Evolutionary conservation across 1,140 invertebrate species (phyloP).

Genomic region (Neodiprion pinetum): DNA sequence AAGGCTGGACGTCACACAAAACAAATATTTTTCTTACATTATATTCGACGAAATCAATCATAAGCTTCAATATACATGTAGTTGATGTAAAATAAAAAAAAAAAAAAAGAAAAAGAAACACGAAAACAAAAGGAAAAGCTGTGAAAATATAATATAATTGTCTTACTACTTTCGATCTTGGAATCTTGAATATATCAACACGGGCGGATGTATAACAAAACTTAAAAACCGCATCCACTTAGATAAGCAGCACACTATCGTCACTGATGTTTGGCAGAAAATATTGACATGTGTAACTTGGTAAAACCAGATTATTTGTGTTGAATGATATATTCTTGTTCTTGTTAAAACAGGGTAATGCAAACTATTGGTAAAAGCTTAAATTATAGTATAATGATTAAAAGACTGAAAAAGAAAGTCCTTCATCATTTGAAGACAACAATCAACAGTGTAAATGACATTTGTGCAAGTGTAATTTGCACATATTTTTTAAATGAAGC

Average conservation of each 20-base stretch:
- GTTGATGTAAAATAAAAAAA: not conserved
- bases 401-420: no score
- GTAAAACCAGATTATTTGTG: no score
- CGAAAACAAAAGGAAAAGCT: slow-evolving; percentile 13
- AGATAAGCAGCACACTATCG: no score
- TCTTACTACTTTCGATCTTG: not conserved
- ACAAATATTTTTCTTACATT: slow-evolving; percentile 10
- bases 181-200: slow-evolving; percentile 18
- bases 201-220: slow-evolving; percentile 50
- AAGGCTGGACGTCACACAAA: slow-evolving; percentile 6
- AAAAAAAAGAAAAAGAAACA: not conserved
- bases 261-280: no score
- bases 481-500: not conserved
- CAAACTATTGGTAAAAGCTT: no score
- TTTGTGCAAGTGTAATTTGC: no score
- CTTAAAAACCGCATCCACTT: slow-evolving; percentile 42
- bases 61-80: slow-evolving; percentile 10
- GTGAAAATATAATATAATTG: slow-evolving; percentile 5
- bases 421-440: no score
- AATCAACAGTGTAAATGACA: no score
- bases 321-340: no score
- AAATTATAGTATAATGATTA: no score
- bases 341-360: no score
- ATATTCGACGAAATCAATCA: slow-evolving; percentile 11
- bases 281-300: no score